phyloP scores from a whole-genome alignment of 2,113 vertebrate species.

The Gila orcuttii region DNA sequence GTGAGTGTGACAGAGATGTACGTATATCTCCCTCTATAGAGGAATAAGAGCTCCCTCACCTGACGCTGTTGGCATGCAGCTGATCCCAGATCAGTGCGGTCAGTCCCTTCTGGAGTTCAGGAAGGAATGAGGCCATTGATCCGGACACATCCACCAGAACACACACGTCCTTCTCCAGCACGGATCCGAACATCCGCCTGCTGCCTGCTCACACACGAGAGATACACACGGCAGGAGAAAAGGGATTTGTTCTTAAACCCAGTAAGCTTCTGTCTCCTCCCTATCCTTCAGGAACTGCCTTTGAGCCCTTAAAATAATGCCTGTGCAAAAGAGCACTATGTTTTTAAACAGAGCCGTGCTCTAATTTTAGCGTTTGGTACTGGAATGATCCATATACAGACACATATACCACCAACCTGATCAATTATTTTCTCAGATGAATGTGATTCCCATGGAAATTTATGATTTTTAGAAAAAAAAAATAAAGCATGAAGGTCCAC shows the following conservation, averaged over 20 bases:
- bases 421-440: too few species aligned
- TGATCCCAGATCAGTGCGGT: conserved; percentile 85
- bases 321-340: background rate
- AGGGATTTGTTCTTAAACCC: background rate
- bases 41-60: conserved; percentile 69
- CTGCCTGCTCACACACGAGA: conserved; percentile 71
- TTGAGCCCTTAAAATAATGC: background rate
- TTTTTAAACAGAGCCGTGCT: background rate
- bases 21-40: background rate
- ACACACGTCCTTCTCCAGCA: conserved; percentile 80
- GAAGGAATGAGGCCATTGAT: conserved; percentile 75
- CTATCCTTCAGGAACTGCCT: background rate
- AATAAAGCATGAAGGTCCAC: too few species aligned
- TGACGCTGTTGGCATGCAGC: conserved; percentile 71
- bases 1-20: background rate
- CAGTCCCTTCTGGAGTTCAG: conserved; percentile 72
- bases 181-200: conserved; percentile 74
- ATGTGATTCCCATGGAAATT: too few species aligned
- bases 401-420: too few species aligned
- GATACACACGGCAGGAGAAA: background rate
- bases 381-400: too few species aligned
- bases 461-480: too few species aligned
- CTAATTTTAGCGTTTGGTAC: too few species aligned
- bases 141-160: conserved; percentile 82
- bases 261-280: background rate